These are phyloP conservation scores for Halocaridina rubra DNA, from an alignment of 2,888 invertebrate genomes.

Conservation along the genomic window DNA sequence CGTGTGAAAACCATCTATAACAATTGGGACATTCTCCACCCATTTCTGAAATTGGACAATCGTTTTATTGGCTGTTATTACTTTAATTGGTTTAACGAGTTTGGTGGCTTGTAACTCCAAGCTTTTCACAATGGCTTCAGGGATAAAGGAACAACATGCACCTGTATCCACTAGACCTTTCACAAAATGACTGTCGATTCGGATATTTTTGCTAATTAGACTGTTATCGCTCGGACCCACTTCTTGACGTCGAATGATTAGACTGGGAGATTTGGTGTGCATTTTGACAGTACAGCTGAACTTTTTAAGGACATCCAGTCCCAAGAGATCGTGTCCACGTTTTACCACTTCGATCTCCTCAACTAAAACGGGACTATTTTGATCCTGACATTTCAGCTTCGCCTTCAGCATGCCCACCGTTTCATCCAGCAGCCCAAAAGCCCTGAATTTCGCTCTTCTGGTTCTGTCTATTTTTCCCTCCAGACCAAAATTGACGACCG, in stretches of 20 bases:
- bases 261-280: not conserved
- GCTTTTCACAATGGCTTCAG: not conserved
- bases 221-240: not conserved
- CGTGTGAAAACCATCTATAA: not conserved
- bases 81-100: not conserved
- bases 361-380: not conserved
- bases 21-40: not conserved
- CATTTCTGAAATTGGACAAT: not conserved
- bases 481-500: not conserved
- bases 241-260: not conserved
- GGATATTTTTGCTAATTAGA: not conserved
- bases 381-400: not conserved
- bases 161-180: not conserved
- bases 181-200: not conserved
- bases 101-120: not conserved
- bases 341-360: not conserved
- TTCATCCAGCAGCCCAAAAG: not conserved
- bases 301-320: not conserved
- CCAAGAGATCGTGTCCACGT: not conserved
- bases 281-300: not conserved
- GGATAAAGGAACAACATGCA: not conserved
- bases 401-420: not conserved
- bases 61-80: not conserved
- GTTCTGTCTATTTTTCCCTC: not conserved
- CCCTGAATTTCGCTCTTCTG: not conserved